phyloP scores from a whole-genome alignment of 2,888 invertebrate species.

The Nomada fabriciana region DNA sequence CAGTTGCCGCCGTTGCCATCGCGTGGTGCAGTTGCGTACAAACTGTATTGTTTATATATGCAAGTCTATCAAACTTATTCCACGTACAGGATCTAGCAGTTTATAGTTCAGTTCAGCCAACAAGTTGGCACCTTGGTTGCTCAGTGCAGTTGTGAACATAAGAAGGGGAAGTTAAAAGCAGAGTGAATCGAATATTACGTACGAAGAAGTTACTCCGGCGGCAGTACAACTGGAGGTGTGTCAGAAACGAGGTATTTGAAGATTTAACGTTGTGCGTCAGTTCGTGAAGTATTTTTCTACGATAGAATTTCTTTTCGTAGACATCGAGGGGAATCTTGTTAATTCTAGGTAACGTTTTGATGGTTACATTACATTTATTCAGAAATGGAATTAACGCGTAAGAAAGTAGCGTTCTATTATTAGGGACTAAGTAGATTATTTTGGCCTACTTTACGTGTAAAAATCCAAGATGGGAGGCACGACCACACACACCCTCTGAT shows the following conservation, averaged over 20 bases:
- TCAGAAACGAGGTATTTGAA: conserved; percentile 15
- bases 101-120: conserved; percentile 30
- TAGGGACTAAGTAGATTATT: conserved; percentile 49
- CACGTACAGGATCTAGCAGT: background rate
- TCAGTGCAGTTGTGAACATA: conserved; percentile 20
- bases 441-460: conserved; percentile 59
- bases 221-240: conserved; percentile 37
- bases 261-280: conserved; percentile 13
- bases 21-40: background rate
- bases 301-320: background rate
- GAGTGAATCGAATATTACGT: conserved; percentile 26
- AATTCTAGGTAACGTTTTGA: conserved; percentile 18
- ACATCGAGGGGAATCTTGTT: background rate
- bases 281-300: conserved; percentile 3
- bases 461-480: conserved; percentile 63
- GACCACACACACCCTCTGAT: conserved; percentile 57
- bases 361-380: background rate
- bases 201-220: conserved; percentile 16
- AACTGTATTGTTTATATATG: background rate
- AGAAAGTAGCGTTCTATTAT: conserved; percentile 38
- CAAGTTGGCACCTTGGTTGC: conserved; percentile 44
- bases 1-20: background rate
- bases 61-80: background rate
- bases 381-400: background rate
- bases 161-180: conserved; percentile 35